Evolutionary conservation across 30 jellyfish, hydroid and myxozoan species (phyloP).

Genomic region (Cassiopea andromeda): DNA sequence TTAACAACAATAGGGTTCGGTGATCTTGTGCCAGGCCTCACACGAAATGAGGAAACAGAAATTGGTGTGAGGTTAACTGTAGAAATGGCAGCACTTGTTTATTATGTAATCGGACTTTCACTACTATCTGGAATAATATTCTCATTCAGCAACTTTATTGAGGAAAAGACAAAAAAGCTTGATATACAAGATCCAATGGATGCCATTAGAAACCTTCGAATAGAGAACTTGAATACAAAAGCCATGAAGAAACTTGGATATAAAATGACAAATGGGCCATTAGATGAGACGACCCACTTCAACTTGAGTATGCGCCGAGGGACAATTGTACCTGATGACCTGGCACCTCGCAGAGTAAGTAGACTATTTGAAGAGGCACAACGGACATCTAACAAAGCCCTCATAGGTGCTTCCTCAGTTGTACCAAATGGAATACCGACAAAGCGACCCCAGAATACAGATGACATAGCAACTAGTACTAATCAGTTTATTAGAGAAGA

Average conservation of each 20-base stretch:
- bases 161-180: conserved; percentile 87
- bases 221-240: conserved; percentile 82
- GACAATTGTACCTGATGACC: conserved; percentile 82
- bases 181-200: conserved; percentile 92
- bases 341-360: conserved; percentile 65
- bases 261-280: conserved; percentile 76
- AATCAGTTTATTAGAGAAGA: conserved; percentile 35
- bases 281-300: conserved; percentile 72
- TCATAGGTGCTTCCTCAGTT: conserved; percentile 43
- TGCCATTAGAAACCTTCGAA: conserved; percentile 79
- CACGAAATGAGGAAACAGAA: neutral
- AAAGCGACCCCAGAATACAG: conserved; percentile 38
- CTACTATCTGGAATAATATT: conserved; percentile 89
- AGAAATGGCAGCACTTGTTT: conserved; percentile 79
- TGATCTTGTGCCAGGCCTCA: conserved; percentile 82
- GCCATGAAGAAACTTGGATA: conserved; percentile 92
- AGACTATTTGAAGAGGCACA: conserved; percentile 59
- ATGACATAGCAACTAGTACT: conserved; percentile 34
- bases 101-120: conserved; percentile 91
- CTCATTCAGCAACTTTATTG: conserved; percentile 76
- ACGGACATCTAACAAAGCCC: conserved; percentile 14
- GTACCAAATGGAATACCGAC: conserved; percentile 68
- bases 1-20: conserved; percentile 93
- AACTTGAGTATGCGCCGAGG: conserved; percentile 81
- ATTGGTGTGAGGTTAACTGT: conserved; percentile 64